Conservation (phyloP, 2,888 invertebrate species). For the Creontiades dilutus region DNA sequence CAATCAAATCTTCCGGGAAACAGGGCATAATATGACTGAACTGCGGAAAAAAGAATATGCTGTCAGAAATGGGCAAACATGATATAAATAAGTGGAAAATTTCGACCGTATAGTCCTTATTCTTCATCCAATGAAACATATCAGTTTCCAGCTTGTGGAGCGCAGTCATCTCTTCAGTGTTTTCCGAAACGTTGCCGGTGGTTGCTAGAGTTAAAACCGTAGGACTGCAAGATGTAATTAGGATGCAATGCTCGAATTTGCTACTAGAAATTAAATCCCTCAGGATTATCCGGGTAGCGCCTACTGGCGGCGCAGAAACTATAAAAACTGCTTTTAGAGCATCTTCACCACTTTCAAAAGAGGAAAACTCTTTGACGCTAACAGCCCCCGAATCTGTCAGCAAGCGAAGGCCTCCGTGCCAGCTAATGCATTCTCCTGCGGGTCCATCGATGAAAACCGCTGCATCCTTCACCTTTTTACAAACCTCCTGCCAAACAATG, state of each 20-base stretch:
- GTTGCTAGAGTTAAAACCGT: slow-evolving; percentile 81
- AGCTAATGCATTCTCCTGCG: slow-evolving; percentile 84
- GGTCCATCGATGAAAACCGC: slow-evolving; percentile 84
- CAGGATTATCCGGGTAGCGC: slow-evolving; percentile 81
- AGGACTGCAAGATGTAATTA: slow-evolving; percentile 82
- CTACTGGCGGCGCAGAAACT: slow-evolving; percentile 81
- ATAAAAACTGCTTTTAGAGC: slow-evolving; percentile 80
- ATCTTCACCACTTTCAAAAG: slow-evolving; percentile 81
- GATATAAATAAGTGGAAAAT: slow-evolving; percentile 83
- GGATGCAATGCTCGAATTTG: slow-evolving; percentile 82
- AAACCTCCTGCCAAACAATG: slow-evolving; percentile 83
- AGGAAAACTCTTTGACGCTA: slow-evolving; percentile 83
- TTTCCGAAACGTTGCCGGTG: slow-evolving; percentile 76
- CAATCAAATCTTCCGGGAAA: slow-evolving; percentile 77
- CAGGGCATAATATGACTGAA: slow-evolving; percentile 82
- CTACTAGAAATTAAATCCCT: slow-evolving; percentile 83
- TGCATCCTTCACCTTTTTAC: slow-evolving; percentile 82
- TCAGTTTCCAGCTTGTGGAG: slow-evolving; percentile 79
- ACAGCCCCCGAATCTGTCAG: slow-evolving; percentile 83
- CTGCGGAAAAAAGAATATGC: slow-evolving; percentile 83
- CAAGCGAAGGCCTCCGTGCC: slow-evolving; percentile 84
- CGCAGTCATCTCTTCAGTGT: slow-evolving; percentile 77
- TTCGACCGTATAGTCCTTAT: slow-evolving; percentile 82
- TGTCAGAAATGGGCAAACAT: slow-evolving; percentile 81
- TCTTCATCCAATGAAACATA: slow-evolving; percentile 82